Evolutionary conservation across 2,797 vertebrate species (phyloP).

Genomic region (Melopsittacus undulatus): DNA sequence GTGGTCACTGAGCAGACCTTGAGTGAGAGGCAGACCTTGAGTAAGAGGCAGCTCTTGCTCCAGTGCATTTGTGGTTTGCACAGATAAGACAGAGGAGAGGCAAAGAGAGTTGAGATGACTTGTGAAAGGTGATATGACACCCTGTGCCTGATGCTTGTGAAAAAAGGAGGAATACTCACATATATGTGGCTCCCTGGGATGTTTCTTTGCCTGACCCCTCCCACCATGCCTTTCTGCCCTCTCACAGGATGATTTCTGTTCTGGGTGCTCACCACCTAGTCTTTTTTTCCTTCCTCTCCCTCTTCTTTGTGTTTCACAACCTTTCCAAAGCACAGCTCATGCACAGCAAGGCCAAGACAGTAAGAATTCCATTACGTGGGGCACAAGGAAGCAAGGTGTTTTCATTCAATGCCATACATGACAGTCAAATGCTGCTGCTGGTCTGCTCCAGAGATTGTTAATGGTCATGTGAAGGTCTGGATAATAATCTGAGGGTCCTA

Average conservation of each 20-base stretch:
- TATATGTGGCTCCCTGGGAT: not conserved
- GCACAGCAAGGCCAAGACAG: not conserved
- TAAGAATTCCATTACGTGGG: not conserved
- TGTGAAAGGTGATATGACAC: not conserved
- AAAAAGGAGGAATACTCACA: not conserved
- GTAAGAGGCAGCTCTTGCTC: not conserved
- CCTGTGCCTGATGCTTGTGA: not conserved
- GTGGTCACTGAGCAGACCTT: not conserved
- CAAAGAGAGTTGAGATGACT: not conserved
- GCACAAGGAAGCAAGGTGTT: not conserved
- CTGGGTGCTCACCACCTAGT: not conserved
- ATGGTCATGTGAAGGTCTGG: not conserved
- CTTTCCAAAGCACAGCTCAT: not conserved
- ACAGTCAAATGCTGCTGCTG: not conserved
- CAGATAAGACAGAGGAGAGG: not conserved
- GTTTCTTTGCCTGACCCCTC: not conserved
- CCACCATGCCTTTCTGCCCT: not conserved
- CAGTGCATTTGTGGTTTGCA: not conserved
- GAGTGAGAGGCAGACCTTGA: not conserved
- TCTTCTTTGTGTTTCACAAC: not conserved
- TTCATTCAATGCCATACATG: not conserved
- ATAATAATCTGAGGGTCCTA: not conserved
- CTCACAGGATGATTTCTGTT: not conserved
- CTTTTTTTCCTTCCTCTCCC: not conserved
- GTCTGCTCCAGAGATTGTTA: not conserved